Conservation (phyloP, 2,797 vertebrate species). For the Forpus xanthops region DNA sequence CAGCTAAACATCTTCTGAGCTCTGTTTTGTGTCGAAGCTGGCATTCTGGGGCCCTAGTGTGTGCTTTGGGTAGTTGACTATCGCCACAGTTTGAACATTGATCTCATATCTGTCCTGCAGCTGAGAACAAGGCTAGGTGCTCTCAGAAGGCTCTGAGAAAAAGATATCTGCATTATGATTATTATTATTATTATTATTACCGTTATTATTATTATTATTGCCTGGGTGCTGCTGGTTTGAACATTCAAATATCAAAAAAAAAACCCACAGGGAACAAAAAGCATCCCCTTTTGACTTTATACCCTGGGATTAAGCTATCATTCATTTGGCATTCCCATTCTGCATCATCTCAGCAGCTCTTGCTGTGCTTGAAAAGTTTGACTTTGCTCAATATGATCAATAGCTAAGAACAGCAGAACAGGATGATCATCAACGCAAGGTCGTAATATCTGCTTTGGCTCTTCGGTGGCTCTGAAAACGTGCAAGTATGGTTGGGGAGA, state of each 20-base stretch:
- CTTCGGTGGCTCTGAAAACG: constrained; percentile 45
- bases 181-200: not conserved
- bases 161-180: not conserved
- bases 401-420: constrained; percentile 42
- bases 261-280: not conserved
- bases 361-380: not conserved
- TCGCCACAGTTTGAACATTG: not conserved
- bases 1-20: not conserved
- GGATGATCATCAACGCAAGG: constrained; percentile 28
- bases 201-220: not conserved
- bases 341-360: not conserved
- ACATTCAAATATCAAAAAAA: not conserved
- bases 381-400: constrained; percentile 33
- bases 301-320: not conserved
- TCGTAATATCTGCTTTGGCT: constrained; percentile 39
- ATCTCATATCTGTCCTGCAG: not conserved
- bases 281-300: not conserved
- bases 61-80: not conserved
- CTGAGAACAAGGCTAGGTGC: not conserved
- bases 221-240: not conserved
- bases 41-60: not conserved
- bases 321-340: not conserved
- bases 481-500: constrained; percentile 43
- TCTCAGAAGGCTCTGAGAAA: not conserved
- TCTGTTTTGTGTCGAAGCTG: not conserved